phyloP scores from a whole-genome alignment of 2,888 invertebrate genomes.

The Phlogophora meticulosa region DNA sequence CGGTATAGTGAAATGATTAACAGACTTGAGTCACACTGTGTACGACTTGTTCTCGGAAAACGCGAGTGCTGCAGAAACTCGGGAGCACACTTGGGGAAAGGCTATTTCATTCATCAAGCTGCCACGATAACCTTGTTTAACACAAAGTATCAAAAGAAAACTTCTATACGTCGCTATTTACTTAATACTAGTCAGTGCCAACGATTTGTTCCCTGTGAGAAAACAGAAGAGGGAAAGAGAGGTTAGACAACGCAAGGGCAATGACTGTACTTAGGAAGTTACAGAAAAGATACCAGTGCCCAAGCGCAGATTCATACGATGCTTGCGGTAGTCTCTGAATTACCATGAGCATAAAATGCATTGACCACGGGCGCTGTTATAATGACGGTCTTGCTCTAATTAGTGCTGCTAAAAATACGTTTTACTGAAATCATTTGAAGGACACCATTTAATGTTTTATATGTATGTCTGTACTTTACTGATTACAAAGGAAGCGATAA shows the following conservation, averaged over 20 bases:
- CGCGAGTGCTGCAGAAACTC: not conserved
- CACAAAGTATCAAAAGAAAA: not conserved
- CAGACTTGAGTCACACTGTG: not conserved
- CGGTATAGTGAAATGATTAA: not conserved
- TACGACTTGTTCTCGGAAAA: conserved; percentile 1
- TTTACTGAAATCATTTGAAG: conserved; percentile 11
- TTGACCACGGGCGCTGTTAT: conserved; percentile 4
- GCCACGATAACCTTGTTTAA: not conserved
- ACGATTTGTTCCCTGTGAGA: too few species aligned
- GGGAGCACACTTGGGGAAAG: not conserved
- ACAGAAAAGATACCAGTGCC: not conserved
- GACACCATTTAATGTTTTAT: not conserved
- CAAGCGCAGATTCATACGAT: not conserved
- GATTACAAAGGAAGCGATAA: not conserved
- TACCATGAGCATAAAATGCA: conserved; percentile 21
- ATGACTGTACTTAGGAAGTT: too few species aligned
- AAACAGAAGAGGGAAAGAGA: too few species aligned
- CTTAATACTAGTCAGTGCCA: too few species aligned
- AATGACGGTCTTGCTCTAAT: conserved; percentile 21
- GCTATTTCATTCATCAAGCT: not conserved
- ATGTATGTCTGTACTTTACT: not conserved
- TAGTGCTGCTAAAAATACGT: conserved; percentile 9
- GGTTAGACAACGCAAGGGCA: too few species aligned
- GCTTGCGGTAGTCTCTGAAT: not conserved
- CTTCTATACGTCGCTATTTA: too few species aligned